Conservation (phyloP, 2,113 vertebrate genomes). For the Corynorhinus townsendii region DNA sequence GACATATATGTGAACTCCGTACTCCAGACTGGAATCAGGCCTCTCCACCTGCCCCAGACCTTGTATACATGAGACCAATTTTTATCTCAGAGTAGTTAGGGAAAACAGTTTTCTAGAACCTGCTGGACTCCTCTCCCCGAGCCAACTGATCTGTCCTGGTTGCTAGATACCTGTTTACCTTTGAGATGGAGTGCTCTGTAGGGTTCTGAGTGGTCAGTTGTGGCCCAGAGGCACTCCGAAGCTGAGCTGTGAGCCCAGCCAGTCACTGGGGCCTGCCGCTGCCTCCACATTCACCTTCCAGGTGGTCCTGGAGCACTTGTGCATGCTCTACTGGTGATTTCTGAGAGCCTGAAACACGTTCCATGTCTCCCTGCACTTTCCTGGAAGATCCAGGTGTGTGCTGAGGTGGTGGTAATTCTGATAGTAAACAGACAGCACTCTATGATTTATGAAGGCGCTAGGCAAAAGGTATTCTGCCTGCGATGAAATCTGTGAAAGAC, state of each 20-base stretch:
- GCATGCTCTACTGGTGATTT: neutral
- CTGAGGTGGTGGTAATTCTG: neutral
- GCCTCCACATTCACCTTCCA: neutral
- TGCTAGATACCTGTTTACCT: neutral
- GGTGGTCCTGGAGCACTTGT: too few relatives aligned
- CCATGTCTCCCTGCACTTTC: neutral
- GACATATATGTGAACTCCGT: neutral
- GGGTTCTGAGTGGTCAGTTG: neutral
- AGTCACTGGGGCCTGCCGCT: neutral
- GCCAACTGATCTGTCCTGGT: neutral
- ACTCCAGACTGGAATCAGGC: neutral
- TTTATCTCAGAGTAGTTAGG: neutral
- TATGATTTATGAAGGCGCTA: neutral
- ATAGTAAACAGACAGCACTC: neutral
- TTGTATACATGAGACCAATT: neutral
- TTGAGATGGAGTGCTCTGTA: neutral
- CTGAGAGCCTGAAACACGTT: neutral
- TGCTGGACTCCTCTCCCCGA: neutral
- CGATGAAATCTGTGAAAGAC: neutral
- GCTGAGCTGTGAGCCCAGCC: neutral
- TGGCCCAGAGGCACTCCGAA: neutral
- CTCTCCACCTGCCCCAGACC: neutral
- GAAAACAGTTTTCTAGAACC: neutral
- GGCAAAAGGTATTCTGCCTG: neutral
- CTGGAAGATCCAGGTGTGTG: neutral